phyloP scores from a whole-genome alignment of 2,113 vertebrate genomes.

The Cairina moschata region DNA sequence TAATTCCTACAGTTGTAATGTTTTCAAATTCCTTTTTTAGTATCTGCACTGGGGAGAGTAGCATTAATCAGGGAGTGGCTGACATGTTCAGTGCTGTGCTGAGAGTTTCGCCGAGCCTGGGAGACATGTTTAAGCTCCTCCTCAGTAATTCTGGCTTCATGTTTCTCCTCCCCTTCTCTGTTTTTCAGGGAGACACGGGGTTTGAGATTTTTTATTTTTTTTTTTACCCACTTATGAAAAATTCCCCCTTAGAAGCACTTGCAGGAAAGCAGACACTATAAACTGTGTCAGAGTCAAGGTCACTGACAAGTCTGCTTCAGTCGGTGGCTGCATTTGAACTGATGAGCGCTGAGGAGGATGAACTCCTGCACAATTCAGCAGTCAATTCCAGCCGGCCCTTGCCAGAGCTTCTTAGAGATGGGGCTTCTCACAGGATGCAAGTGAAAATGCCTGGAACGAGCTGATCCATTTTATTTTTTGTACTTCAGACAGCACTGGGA shows the following conservation, averaged over 20 bases:
- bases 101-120: background rate
- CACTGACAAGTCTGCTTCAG: constrained; percentile 26
- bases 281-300: constrained; percentile 37
- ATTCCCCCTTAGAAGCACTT: background rate
- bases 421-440: constrained; percentile 4
- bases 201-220: background rate
- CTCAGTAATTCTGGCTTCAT: background rate
- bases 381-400: constrained; percentile 11
- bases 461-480: constrained; percentile 25
- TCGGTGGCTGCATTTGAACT: constrained; percentile 18
- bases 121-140: background rate
- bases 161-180: constrained; percentile 9
- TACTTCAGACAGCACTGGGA: constrained; percentile 27
- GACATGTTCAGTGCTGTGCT: background rate
- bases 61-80: background rate
- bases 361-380: background rate
- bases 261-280: background rate
- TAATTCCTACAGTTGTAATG: background rate
- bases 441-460: constrained; percentile 24
- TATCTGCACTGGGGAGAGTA: background rate
- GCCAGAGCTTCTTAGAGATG: background rate
- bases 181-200: background rate
- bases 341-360: constrained; percentile 9
- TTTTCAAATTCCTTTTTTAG: background rate
- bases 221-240: background rate